These are phyloP conservation scores for Arctopsyche grandis DNA, from an alignment of 1,140 invertebrate species.

Conservation along the genomic window DNA sequence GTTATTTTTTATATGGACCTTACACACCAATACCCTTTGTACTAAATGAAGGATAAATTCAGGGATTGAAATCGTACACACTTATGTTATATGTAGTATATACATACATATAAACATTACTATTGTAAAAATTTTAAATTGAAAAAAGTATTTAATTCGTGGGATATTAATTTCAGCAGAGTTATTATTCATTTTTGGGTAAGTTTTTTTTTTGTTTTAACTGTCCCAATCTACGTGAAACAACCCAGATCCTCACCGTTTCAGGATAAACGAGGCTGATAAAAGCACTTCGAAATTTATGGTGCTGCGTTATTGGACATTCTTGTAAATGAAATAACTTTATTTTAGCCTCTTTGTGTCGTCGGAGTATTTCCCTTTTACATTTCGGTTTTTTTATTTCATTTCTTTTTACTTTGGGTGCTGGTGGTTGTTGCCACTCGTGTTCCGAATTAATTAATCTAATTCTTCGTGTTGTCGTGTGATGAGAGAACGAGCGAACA, in stretches of 20 bases:
- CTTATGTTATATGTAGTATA: too few species aligned
- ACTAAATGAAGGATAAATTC: too few species aligned
- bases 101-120: too few species aligned
- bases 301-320: constrained; percentile 18
- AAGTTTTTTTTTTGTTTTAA: neutral
- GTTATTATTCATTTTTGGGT: constrained; percentile 8
- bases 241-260: neutral
- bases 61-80: too few species aligned
- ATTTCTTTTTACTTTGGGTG: neutral
- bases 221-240: neutral
- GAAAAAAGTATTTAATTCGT: too few species aligned
- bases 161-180: neutral
- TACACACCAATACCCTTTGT: too few species aligned
- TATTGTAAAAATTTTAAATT: too few species aligned
- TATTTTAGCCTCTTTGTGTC: constrained; percentile 11
- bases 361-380: neutral
- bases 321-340: constrained; percentile 23
- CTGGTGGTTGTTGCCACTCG: neutral
- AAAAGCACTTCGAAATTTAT: constrained; percentile 22
- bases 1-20: too few species aligned
- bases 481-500: neutral
- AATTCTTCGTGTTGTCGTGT: neutral
- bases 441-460: constrained; percentile 10
- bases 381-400: neutral
- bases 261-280: neutral